These are phyloP conservation scores for Chinchilla lanigera DNA, from an alignment of 2,113 vertebrate genomes.

Conservation along the genomic window DNA sequence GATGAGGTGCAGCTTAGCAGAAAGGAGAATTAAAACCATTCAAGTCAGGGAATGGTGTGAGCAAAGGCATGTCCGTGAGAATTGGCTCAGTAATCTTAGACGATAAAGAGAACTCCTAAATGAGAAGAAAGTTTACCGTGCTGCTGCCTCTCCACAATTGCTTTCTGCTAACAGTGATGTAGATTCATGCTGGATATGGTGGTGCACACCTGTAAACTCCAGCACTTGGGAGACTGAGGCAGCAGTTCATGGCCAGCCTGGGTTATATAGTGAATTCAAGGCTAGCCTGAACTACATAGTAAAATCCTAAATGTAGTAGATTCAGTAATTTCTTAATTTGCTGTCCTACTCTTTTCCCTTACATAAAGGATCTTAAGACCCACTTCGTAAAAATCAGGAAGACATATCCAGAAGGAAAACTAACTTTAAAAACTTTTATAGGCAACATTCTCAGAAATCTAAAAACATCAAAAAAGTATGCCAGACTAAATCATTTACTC, in stretches of 20 bases:
- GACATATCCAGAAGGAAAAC: background rate
- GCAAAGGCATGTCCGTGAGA: background rate
- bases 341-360: background rate
- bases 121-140: background rate
- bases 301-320: background rate
- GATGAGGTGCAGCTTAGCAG: background rate
- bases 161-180: background rate
- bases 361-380: background rate
- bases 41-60: background rate
- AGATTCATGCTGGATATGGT: background rate
- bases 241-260: background rate
- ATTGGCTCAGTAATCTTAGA: background rate
- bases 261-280: background rate
- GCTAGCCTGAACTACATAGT: background rate
- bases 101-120: background rate
- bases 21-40: background rate
- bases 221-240: background rate
- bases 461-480: background rate
- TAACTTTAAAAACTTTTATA: constrained; percentile 30
- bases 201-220: background rate
- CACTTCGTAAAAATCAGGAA: background rate
- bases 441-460: background rate
- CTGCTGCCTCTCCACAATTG: background rate
- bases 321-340: background rate
- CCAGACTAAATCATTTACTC: background rate